These are phyloP conservation scores for Phyllostomus discolor DNA, from an alignment of 2,113 vertebrate species.

Conservation along the genomic window DNA sequence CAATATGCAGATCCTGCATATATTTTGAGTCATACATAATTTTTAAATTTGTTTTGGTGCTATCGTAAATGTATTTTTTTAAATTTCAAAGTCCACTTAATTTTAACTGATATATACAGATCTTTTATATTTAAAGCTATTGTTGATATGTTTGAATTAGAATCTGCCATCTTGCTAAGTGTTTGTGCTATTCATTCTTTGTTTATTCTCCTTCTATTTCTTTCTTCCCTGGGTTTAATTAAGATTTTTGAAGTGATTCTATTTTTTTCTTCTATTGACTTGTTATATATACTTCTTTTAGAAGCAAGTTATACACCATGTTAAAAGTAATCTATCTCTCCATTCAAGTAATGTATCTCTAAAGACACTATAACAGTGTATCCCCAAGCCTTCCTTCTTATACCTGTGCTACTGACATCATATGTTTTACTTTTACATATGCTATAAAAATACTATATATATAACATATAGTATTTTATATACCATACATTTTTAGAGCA, in stretches of 20 bases:
- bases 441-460: too few species aligned
- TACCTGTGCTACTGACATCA: not conserved
- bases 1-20: not conserved
- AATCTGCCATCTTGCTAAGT: not conserved
- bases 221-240: not conserved
- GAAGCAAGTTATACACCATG: not conserved
- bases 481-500: too few species aligned
- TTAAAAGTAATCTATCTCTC: not conserved
- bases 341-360: not conserved
- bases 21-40: not conserved
- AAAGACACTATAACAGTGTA: not conserved
- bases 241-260: not conserved
- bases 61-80: not conserved
- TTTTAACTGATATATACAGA: not conserved
- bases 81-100: not conserved
- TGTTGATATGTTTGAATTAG: not conserved
- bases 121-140: not conserved
- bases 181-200: not conserved
- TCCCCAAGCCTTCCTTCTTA: not conserved
- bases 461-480: too few species aligned
- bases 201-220: not conserved
- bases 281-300: not conserved
- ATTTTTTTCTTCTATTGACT: not conserved
- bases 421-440: too few species aligned
- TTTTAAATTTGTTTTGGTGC: not conserved